These are phyloP conservation scores for Eupsittula cactorum DNA, from an alignment of 2,113 vertebrate genomes.

Conservation along the genomic window DNA sequence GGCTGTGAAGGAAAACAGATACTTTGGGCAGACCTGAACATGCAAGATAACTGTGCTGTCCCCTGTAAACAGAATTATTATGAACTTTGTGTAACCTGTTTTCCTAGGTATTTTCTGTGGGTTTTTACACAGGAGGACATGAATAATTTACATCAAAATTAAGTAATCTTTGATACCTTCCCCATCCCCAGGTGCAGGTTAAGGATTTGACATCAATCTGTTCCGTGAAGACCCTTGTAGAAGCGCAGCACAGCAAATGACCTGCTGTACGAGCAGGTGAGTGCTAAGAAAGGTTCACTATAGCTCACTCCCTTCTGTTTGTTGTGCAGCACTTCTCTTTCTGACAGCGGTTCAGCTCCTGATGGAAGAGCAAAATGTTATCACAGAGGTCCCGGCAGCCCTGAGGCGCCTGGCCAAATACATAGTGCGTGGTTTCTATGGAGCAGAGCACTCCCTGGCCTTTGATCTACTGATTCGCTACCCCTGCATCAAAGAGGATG, in stretches of 20 bases:
- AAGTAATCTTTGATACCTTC: neutral
- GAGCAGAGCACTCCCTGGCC: conserved; percentile 36
- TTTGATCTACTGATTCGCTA: conserved; percentile 51
- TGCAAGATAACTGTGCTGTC: neutral
- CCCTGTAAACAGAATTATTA: neutral
- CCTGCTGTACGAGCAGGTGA: neutral
- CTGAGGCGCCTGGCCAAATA: conserved; percentile 68
- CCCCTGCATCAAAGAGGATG: conserved; percentile 68
- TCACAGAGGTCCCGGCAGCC: conserved; percentile 27
- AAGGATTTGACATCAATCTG: neutral
- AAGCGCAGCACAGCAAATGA: neutral
- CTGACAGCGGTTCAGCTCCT: neutral
- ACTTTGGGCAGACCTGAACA: neutral
- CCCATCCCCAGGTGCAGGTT: neutral
- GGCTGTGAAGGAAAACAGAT: neutral
- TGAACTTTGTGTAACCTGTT: neutral
- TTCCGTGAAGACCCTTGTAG: neutral
- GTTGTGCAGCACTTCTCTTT: neutral
- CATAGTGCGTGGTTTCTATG: conserved; percentile 58
- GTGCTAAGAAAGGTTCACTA: rapidly evolving
- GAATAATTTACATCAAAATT: neutral
- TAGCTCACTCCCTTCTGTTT: neutral
- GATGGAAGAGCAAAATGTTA: neutral
- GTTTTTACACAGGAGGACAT: neutral
- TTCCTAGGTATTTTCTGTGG: neutral